A percentile compares a stretch with the other conserved stretches of the same genome.
Evolutionary conservation across 2,797 vertebrate genomes (phyloP).

Genomic region (Clarias platycephalus): DNA sequence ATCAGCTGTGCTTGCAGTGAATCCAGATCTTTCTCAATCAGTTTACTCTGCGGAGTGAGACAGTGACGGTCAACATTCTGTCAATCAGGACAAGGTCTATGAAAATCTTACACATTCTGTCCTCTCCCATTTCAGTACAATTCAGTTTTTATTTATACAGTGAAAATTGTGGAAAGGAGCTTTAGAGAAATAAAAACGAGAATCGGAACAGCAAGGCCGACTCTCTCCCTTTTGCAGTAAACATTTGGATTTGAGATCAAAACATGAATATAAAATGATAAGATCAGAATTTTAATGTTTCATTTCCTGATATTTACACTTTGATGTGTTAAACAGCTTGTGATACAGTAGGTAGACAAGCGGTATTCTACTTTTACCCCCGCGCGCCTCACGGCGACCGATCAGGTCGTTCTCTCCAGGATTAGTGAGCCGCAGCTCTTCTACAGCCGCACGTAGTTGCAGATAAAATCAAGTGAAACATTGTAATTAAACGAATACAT

Average conservation of each 20-base stretch:
- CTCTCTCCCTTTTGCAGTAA: no score
- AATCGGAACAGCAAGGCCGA: neutral
- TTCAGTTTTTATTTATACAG: no score
- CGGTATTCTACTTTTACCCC: no score
- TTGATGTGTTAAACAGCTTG: neutral
- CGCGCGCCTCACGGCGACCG: no score
- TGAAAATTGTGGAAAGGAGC: no score
- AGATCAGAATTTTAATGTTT: neutral
- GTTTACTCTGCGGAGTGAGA: slow-evolving; percentile 68
- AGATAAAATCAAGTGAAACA: no score
- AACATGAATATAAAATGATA: neutral
- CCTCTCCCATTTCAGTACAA: no score
- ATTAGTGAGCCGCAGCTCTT: no score
- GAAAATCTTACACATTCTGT: neutral
- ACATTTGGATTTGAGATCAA: neutral
- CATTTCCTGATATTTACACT: neutral
- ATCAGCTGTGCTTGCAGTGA: slow-evolving; percentile 83
- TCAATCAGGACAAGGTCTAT: neutral
- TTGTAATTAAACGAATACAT: no score
- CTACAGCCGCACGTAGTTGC: no score
- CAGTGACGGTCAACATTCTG: neutral
- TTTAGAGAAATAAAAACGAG: neutral
- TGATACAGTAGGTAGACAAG: neutral
- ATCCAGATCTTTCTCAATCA: slow-evolving; percentile 85
- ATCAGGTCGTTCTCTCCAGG: no score